Base-by-base conservation (phyloP, 2,888 invertebrate genomes). In the Athripsodes cinereus region DNA sequence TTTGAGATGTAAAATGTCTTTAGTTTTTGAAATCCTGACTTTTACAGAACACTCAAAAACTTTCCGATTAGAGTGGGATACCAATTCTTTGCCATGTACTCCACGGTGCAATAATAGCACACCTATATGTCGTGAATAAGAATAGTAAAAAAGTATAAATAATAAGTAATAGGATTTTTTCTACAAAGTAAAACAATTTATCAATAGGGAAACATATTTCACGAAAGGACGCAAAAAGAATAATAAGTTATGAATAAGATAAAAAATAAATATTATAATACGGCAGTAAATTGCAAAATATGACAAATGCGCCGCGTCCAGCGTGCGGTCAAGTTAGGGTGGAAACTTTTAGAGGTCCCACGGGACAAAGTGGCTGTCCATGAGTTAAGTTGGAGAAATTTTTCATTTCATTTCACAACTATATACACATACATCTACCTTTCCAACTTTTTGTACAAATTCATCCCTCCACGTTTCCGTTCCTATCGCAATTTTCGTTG, bases 341-440 rank as follows among this genome's bases (percentile, higher is more conserved):
- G 70, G 71, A 66, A 74, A 78, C 71, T 75, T 77, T 78, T 79
- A 79, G 76, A 76, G 72, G 78, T 71, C 79, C 72, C 78, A 54
- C 62, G 78, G 75, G 78, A 77, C 67, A 22, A 22, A 55, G 55
- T 68, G 71, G 74, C 76, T 73, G 75, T 70, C 72, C 59, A 54
- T 13, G 51, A 51, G 40, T 59, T 54, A 54, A 58, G 54, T 53
- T 58, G 58, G 54, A 78, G 78, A 77, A 59, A 78, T 74, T 78
- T 78, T 79, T 78, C 78, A 78, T 78, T 76, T 75, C 73, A 58
- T 58, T 58, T 54, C 56, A 40, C 47, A 20, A 47, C 2, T n/a
- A n/a, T n/a, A n/a, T n/a, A n/a, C n/a, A n/a, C n/a, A n/a, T n/a
- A n/a, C n/a, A n/a, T n/a, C n/a, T 20, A 21, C 51, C 48, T 55